Conservation (phyloP, 2,888 invertebrate species). For the Drosophila picticornis region DNA sequence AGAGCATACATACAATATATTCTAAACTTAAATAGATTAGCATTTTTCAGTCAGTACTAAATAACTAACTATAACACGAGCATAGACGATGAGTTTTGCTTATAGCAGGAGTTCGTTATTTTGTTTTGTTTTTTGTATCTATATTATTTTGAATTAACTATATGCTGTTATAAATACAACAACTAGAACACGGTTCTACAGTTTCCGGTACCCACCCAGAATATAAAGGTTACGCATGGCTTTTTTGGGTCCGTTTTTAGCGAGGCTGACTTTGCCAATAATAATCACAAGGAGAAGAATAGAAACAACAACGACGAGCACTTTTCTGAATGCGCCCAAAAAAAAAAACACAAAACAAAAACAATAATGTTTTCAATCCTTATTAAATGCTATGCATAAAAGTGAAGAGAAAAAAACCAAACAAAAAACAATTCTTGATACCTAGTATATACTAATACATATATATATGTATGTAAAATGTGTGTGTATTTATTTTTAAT, state of each 20-base stretch:
- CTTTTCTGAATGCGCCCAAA: slow-evolving; percentile 32
- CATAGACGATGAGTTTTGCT: slow-evolving; percentile 45
- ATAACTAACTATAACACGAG: slow-evolving; percentile 28
- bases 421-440: slow-evolving; percentile 65
- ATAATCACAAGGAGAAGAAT: slow-evolving; percentile 14
- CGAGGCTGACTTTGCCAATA: slow-evolving; percentile 29
- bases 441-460: slow-evolving; percentile 55
- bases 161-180: slow-evolving; percentile 23
- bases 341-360: neutral
- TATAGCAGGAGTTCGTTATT: slow-evolving; percentile 41
- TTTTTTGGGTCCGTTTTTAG: slow-evolving; percentile 33
- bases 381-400: slow-evolving; percentile 70
- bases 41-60: slow-evolving; percentile 51
- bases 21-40: slow-evolving; percentile 52
- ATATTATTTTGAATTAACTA: neutral
- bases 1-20: slow-evolving; percentile 44
- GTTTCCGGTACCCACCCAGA: slow-evolving; percentile 46
- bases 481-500: slow-evolving; percentile 76
- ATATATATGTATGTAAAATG: slow-evolving; percentile 67
- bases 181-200: slow-evolving; percentile 37
- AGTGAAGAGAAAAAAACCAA: slow-evolving; percentile 30
- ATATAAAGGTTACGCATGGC: slow-evolving; percentile 27
- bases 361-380: slow-evolving; percentile 60
- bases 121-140: neutral
- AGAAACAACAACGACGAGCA: slow-evolving; percentile 30